These are phyloP conservation scores for Chromoteleia sp. DNA, from an alignment of 2,888 invertebrate genomes.

Conservation along the genomic window DNA sequence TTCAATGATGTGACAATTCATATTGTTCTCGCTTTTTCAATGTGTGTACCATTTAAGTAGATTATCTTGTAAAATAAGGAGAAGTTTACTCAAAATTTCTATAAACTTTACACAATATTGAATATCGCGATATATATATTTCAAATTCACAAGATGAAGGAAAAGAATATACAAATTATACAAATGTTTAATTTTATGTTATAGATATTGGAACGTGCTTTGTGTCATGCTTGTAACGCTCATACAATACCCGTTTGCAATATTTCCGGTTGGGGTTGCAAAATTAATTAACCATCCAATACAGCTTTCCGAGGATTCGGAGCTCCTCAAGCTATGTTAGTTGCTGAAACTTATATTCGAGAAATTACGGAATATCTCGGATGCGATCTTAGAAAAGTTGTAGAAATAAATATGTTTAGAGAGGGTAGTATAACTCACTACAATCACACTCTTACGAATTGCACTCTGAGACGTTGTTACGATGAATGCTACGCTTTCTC, in stretches of 20 bases:
- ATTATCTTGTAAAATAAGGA: too few species aligned
- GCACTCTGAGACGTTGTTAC: constrained; percentile 91
- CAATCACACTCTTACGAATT: constrained; percentile 89
- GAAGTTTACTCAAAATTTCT: too few species aligned
- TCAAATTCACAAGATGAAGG: too few species aligned
- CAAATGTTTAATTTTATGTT: constrained; percentile 4
- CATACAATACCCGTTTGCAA: constrained; percentile 91
- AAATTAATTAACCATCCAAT: constrained; percentile 94
- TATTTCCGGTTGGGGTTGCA: constrained; percentile 90
- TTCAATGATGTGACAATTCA: too few species aligned
- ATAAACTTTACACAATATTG: too few species aligned
- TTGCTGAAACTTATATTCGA: constrained; percentile 90
- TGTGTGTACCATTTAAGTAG: too few species aligned
- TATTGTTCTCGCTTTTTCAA: too few species aligned
- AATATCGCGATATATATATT: too few species aligned
- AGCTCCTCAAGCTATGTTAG: constrained; percentile 94
- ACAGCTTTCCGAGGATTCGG: constrained; percentile 97
- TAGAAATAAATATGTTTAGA: constrained; percentile 90
- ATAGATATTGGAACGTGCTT: constrained; percentile 91
- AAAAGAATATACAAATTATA: constrained; percentile 2
- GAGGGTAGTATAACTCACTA: constrained; percentile 92
- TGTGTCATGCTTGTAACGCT: constrained; percentile 92
- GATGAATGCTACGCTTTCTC: constrained; percentile 90
- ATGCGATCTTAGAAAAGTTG: constrained; percentile 87
- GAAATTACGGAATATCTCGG: constrained; percentile 90